Base-by-base conservation (phyloP, 2,888 invertebrate species). In the Chloroclystis v-ata region DNA sequence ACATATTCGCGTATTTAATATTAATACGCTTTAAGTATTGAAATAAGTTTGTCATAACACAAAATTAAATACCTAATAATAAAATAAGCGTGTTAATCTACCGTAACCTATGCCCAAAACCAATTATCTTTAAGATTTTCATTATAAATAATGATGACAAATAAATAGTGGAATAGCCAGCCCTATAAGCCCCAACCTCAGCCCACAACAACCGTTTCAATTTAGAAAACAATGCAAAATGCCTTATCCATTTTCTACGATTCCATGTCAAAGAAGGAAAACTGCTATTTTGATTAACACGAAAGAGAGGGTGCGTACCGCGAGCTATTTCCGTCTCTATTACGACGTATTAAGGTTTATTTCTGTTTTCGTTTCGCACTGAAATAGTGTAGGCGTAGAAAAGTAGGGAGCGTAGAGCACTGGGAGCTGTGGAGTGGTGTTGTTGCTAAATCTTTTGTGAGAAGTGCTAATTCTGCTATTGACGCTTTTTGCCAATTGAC, bases 341-440 rank as follows among this genome's bases (percentile, higher is more conserved):
- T 47, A n/a, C 47, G 26, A 43, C 38, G 56, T 30, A 39, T 68
- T 78, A 79, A 69, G 66, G 80, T 75, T 62, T 69, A 70, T 69
- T 69, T 76, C 75, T 49, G 61, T 56, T 58, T 58, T 59, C 59
- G 56, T 72, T 70, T 66, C 69, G 75, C 71, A 73, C 82, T 85
- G 81, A 85, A 85, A 85, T 85, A 83, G 78, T 82, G 84, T 84
- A 87, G 86, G 87, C 86, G 86, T 86, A 80, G 72, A 85, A 86
- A 85, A 86, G 86, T 85, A 85, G 86, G 86, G 82, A 84, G 82
- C 74, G 77, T 75, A 67, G 83, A 70, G 83, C 78, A 82, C 63
- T 57, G 73, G 65, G 60, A 55, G 52, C 66, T 61, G 72, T 79
- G 74, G 83, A 85, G 83, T 74, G 78, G 79, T 63, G 67, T 78